phyloP scores from a whole-genome alignment of 2,113 vertebrate genomes.

The Phoxinus phoxinus region DNA sequence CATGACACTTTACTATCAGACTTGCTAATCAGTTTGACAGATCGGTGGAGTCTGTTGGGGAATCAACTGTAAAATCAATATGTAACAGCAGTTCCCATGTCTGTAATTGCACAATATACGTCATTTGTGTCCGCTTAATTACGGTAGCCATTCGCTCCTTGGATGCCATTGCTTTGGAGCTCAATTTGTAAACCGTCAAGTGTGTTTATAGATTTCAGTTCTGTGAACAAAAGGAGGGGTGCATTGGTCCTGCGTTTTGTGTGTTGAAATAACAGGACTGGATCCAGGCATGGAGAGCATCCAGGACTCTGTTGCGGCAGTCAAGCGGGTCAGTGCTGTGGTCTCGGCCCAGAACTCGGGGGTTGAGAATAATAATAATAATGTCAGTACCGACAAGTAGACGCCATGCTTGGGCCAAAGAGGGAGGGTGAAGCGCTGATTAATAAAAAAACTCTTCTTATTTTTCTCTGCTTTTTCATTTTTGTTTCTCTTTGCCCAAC shows the following conservation, averaged over 20 bases:
- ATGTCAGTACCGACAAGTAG: constrained; percentile 50
- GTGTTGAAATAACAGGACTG: constrained; percentile 40
- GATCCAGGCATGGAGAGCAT: constrained; percentile 31
- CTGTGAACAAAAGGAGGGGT: not conserved
- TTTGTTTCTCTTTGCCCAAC: not conserved
- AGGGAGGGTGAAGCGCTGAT: constrained; percentile 30
- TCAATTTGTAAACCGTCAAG: constrained; percentile 25
- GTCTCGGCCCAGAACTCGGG: constrained; percentile 35
- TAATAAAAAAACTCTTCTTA: not conserved
- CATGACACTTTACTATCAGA: not conserved
- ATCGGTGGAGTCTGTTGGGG: not conserved
- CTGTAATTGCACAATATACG: not conserved
- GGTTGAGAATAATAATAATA: constrained; percentile 54
- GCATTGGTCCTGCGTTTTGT: not conserved
- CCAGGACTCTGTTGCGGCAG: constrained; percentile 37
- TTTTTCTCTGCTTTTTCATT: not conserved
- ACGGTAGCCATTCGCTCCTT: constrained; percentile 25
- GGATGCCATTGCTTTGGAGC: not conserved
- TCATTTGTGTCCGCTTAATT: not conserved
- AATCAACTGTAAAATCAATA: not conserved
- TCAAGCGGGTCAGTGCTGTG: constrained; percentile 43
- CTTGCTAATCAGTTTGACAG: constrained; percentile 17
- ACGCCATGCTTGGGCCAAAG: constrained; percentile 51
- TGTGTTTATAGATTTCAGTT: constrained; percentile 35
- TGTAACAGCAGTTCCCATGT: constrained; percentile 28